Evolutionary conservation across 1,140 invertebrate species (phyloP), one percentile per base, ranked within the genome.

Genomic region (Marisa cornuarietis): DNA sequence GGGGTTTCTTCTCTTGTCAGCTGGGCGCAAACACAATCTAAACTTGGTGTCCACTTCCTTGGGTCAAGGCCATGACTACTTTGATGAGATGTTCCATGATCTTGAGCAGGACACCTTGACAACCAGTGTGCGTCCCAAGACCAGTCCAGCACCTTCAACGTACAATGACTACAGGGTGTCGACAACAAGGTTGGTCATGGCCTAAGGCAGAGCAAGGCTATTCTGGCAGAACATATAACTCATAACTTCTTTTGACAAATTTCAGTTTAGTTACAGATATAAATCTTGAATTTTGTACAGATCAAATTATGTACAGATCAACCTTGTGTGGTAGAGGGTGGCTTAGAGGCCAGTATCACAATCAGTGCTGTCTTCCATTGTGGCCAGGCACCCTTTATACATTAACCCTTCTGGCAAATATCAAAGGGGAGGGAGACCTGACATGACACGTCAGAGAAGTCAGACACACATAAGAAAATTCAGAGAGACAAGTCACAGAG

Each of bases 11-110:
- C 61, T 79, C 24, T 42, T 72, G 42, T 71, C 77, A 71, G 61
- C 62, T 9, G 71, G 51, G 13, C 24, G 71, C 20, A 49, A 79
- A 42, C 51, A 69, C 42, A 81, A 79, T n/a, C 79, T 84, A n/a
- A 81, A 82, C 61, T 83, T 88, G 58, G 83, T 85, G 22, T 83
- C 83, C 31, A 79, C 81, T 24, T 72, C 71, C 69, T 79, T 87
- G 16, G 87, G 87, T 31, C 82, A 86, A 79, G 85, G 88, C n/a
- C 94, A 95, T 69, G 88, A 91, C 3, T 97, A 98, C 89, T 92
- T 98, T 22, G 93, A 96, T 69, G 91, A 93, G 71, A 94, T 95
- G 87, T 99, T 98, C 90, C 90, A 94, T 54, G 91, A 94, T 71
- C 98, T 97, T 86, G 94, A 94, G 83, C 91, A 80, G 61, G 84